Evolutionary conservation across 2,797 vertebrate species (phyloP), one percentile per base, ranked within the genome.

Genomic region (Alectoris magna): DNA sequence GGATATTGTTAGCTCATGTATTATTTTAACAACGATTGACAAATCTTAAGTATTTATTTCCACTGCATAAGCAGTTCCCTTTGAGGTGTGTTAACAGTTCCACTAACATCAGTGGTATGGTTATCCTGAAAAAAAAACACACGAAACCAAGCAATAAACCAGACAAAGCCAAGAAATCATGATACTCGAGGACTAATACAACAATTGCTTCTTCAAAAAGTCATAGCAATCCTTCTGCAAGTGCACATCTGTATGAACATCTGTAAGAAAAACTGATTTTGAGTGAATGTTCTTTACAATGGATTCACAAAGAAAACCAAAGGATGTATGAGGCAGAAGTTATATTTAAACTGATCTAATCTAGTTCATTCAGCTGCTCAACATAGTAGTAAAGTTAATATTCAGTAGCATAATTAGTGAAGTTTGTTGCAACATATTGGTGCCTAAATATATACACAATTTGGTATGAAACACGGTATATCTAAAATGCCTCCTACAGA

Each of bases 401-500:
- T 22, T 66, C 60, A 63, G 41, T 29, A n/a, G 29, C 38, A 19
- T 27, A 38, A 23, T 46, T n/a, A 62, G 34, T 31, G 46, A 80
- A 46, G 22, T 36, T 60, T 77, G 34, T 15, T 68, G 69, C 29
- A 51, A 34, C 55, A 63, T 12, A 10, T 10, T 56, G 26, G 64
- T 83, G 26, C 17, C 36, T 79, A 62, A 64, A 72, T 48, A 55
- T 26, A 67, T n/a, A 38, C 1, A 22, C 6, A 6, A 2, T 84
- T 93, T 59, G 14, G 58, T n/a, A 51, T 1, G 6, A 41, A 76
- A 44, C 44, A n/a, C 41, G 14, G 15, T 81, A 67, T 39, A 72
- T 41, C 74, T 51, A 29, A 87, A 73, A 55, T 66, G 66, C 1
- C 6, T 38, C 41, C 68, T 82, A 27, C 94, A 97, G 97, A 97